Evolutionary conservation across 2,797 vertebrate species (phyloP), one percentile per base, ranked within the genome.

Genomic region (Gambusia yucatana): DNA sequence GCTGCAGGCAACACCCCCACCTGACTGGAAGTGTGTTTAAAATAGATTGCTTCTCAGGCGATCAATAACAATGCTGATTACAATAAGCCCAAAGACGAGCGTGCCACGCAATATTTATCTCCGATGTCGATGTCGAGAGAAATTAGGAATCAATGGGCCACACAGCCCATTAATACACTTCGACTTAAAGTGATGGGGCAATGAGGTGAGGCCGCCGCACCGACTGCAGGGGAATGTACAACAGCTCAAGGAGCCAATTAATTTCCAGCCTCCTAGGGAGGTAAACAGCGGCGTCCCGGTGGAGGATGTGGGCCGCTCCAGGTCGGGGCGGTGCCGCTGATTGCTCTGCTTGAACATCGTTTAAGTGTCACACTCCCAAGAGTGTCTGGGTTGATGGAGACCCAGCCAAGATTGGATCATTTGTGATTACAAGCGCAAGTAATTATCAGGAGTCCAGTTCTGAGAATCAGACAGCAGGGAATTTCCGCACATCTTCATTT

Each of bases 121-220:
- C 96, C 92, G 77, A 89, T 93, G 95, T 95, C 82, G 81, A 90
- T 84, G 86, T 92, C 73, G 73, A 92, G 97, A 97, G 96, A 96
- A 97, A 97, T 97, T 97, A 97, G 96, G 97, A 97, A 98, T 97
- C 97, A 96, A 98, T 97, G 97, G 96, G 94, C 96, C 96, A 94
- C 97, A 94, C 92, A 96, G 94, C 92, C 96, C 96, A 97, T 98
- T 97, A 97, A 98, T 97, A 97, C 93, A 95, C 94, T 91, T 91
- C 85, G 92, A 93, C 93, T 90, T 92, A 91, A 90, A 92, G 92
- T 93, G 93, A 94, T 90, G 88, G 94, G 87, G 91, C 90, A 92
- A 93, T 88, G 92, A 93, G 92, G 86, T 86, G 81, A 84, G 86
- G 86, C 86, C 89, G 82, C 79, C 71, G 80, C 85, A 72, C 73